Percentiles rank a stretch among this genome's conserved stretches.
phyloP scores from a whole-genome alignment of 2,797 vertebrate genomes.

The Sebastes iracundus region DNA sequence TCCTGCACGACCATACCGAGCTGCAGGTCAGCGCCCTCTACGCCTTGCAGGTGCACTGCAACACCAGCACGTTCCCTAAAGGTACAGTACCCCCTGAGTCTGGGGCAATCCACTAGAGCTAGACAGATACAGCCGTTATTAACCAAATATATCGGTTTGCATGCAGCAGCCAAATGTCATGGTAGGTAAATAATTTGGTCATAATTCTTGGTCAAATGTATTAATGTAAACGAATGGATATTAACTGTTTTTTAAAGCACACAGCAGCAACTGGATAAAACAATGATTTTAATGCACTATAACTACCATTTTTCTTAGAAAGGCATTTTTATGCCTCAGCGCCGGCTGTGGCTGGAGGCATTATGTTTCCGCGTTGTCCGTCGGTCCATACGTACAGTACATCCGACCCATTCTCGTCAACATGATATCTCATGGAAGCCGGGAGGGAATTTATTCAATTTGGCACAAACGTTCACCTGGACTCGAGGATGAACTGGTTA shows the following conservation, averaged over 20 bases:
- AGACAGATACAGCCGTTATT: not conserved
- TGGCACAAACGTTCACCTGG: too few relatives aligned
- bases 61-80: conserved; percentile 93
- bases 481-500: not conserved
- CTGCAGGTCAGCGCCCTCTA: conserved; percentile 98
- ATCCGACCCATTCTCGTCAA: too few relatives aligned
- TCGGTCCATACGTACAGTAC: too few relatives aligned
- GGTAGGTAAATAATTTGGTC: too few relatives aligned
- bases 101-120: not conserved
- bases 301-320: not conserved
- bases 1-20: conserved; percentile 97
- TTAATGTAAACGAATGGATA: not conserved
- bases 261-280: not conserved
- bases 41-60: conserved; percentile 98
- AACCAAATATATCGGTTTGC: not conserved
- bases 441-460: too few relatives aligned
- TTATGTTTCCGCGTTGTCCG: too few relatives aligned
- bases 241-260: not conserved
- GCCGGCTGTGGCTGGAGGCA: too few relatives aligned
- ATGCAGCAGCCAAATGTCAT: not conserved
- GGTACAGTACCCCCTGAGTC: conserved; percentile 73
- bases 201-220: too few relatives aligned
- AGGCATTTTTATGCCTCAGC: not conserved
- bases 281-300: not conserved
- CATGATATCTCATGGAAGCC: too few relatives aligned